Evolutionary conservation across 2,888 invertebrate genomes (phyloP).

Genomic region (Panopea generosa): DNA sequence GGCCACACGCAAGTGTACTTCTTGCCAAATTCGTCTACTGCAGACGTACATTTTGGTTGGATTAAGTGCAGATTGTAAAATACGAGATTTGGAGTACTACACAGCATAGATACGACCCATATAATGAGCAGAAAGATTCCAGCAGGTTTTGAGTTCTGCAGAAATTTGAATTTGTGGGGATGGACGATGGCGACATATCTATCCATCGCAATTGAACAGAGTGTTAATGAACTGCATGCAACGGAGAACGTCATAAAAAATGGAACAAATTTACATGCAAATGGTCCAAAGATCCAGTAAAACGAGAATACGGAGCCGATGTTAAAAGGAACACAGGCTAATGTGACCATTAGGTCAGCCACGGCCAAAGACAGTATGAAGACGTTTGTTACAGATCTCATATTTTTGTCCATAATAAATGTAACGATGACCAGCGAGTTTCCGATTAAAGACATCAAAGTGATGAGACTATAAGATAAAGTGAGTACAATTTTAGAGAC

Average conservation of each 20-base stretch:
- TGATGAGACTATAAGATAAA: conserved; percentile 66
- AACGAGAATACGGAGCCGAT: conserved; percentile 62
- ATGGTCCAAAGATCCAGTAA: conserved; percentile 70
- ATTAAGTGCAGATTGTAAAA: conserved; percentile 61
- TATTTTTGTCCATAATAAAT: conserved; percentile 67
- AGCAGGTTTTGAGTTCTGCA: conserved; percentile 64
- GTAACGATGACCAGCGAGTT: conserved; percentile 72
- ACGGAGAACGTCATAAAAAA: conserved; percentile 71
- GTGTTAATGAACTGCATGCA: conserved; percentile 71
- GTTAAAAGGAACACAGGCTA: conserved; percentile 71
- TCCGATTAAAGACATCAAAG: conserved; percentile 68
- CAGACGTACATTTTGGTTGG: conserved; percentile 18
- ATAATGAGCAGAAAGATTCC: conserved; percentile 62
- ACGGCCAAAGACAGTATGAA: conserved; percentile 74
- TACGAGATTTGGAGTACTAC: conserved; percentile 67
- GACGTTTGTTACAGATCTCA: conserved; percentile 74
- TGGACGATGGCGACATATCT: conserved; percentile 74
- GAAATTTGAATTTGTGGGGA: conserved; percentile 69
- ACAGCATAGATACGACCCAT: conserved; percentile 67
- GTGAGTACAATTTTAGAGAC: conserved; percentile 47
- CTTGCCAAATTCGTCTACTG: not conserved
- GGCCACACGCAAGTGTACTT: conserved; percentile 58
- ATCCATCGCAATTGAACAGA: conserved; percentile 74
- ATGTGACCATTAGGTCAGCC: conserved; percentile 70
- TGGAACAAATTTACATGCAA: conserved; percentile 72